A percentile compares a stretch with the other conserved stretches of the same genome.
Conservation (phyloP, 2,888 invertebrate genomes). For the Incurvaria masculella region DNA sequence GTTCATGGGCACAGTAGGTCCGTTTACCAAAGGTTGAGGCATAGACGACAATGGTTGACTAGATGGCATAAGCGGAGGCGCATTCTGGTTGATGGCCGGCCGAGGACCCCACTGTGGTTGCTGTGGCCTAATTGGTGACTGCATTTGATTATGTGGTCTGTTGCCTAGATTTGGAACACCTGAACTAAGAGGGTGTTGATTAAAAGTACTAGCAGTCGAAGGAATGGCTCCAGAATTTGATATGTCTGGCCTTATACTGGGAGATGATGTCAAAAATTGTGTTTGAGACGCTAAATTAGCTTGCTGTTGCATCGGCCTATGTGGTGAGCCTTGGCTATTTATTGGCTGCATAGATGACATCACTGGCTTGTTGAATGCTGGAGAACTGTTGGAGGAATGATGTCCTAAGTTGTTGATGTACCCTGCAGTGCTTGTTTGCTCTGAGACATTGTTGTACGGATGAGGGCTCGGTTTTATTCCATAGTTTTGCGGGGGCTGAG, state of each 20-base stretch:
- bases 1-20: slow-evolving; percentile 21
- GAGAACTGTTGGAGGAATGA: slow-evolving; percentile 41
- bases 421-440: slow-evolving; percentile 19
- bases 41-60: slow-evolving; percentile 27
- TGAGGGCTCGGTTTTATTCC: slow-evolving; percentile 37
- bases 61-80: slow-evolving; percentile 43
- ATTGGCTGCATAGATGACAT: slow-evolving; percentile 24
- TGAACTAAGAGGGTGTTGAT: slow-evolving; percentile 1
- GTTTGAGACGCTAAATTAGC: slow-evolving; percentile 19
- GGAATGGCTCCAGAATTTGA: slow-evolving; percentile 27
- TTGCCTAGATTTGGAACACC: neutral
- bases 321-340: slow-evolving; percentile 28
- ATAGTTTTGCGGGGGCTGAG: slow-evolving; percentile 33
- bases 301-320: slow-evolving; percentile 21
- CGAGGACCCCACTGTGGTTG: slow-evolving; percentile 21
- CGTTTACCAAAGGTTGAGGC: slow-evolving; percentile 35
- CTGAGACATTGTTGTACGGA: slow-evolving; percentile 34
- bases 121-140: slow-evolving; percentile 20
- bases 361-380: slow-evolving; percentile 43
- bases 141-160: neutral
- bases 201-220: slow-evolving; percentile 17
- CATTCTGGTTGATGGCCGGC: slow-evolving; percentile 42
- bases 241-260: slow-evolving; percentile 24
- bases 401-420: slow-evolving; percentile 36
- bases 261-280: slow-evolving; percentile 23